Evolutionary conservation across 1,140 invertebrate genomes (phyloP), one percentile per base, ranked within the genome.

Genomic region (Diorhabda carinulata): DNA sequence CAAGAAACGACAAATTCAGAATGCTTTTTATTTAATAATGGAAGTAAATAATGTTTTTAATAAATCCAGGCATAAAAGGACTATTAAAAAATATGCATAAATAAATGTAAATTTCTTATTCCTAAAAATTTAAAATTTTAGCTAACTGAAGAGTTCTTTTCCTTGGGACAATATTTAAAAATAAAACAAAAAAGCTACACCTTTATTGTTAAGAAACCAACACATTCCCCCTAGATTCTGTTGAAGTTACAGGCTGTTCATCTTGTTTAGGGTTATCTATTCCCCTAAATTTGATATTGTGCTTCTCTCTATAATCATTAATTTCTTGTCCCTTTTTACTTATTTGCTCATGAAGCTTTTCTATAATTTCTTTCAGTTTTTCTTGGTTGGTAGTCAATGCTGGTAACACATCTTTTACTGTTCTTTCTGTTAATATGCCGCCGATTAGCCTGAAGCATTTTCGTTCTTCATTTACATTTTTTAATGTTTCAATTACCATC

Each of bases 381-480:
- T 96, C 91, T 81, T 88, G 89, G 81, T 97, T 98, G 67, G 87
- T 86, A 59, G 87, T 82, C 65, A 98, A 83, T 66, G 91, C 90
- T 42, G 96, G 96, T 73, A 97, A 81, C 25, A 98, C 92, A 73
- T 97, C 94, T 78, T 91, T 91, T 0, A 98, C 96, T 41, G 92
- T 96, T 74, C 92, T 86, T 84, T 98, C 95, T 73, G 96, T 95
- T 57, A 98, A 84, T 61, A 98, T 91, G 9, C 96, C 96, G 47
- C 96, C 96, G 72, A 98, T 90, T 86, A 98, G 90, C 77, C 95
- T 87, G 79, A 92, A 98, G 82, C 96, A 98, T 82, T 95, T 97
- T 75, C 95, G 88, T 60, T 90, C 87, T 40, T 86, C 87, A 75
- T 95, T 91, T 3, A 97, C 90, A 64, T 90, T 90, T 83, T 95